These are phyloP conservation scores for rabbit (Oryctolagus cuniculus) DNA, from an alignment of 2,113 vertebrate species.

Conservation along the genomic window DNA sequence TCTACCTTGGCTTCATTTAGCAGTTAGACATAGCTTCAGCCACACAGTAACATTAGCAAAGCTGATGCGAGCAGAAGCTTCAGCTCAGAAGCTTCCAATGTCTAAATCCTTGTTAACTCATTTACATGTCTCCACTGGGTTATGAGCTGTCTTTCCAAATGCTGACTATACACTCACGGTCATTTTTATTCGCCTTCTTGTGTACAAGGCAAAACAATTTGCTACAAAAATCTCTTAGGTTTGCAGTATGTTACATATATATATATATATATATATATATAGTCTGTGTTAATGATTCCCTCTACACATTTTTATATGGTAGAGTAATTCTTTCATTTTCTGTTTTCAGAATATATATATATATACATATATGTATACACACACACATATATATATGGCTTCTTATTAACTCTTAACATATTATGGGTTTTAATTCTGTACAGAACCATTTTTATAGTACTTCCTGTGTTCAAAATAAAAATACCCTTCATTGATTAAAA, in stretches of 20 bases:
- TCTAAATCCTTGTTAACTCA: neutral
- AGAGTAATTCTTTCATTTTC: constrained; percentile 20
- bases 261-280: neutral
- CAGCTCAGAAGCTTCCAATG: neutral
- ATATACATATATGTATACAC: too few relatives aligned
- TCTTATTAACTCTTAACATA: neutral
- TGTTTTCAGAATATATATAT: neutral
- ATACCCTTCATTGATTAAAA: neutral
- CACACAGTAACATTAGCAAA: neutral
- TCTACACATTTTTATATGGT: neutral
- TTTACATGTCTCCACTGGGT: neutral
- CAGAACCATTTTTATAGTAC: neutral
- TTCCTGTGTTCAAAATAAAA: neutral
- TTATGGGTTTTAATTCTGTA: neutral
- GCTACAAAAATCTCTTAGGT: neutral
- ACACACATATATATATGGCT: neutral
- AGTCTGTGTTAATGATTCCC: neutral
- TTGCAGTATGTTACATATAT: neutral
- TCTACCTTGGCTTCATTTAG: neutral
- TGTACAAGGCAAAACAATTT: neutral
- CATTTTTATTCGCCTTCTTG: constrained; percentile 17
- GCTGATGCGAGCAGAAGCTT: neutral
- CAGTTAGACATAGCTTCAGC: neutral
- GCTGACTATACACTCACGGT: neutral
- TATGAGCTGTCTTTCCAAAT: neutral